Percentiles rank a stretch among this genome's conserved stretches.
Conservation (phyloP, 2,797 vertebrate genomes). For the Dipus sagitta region DNA sequence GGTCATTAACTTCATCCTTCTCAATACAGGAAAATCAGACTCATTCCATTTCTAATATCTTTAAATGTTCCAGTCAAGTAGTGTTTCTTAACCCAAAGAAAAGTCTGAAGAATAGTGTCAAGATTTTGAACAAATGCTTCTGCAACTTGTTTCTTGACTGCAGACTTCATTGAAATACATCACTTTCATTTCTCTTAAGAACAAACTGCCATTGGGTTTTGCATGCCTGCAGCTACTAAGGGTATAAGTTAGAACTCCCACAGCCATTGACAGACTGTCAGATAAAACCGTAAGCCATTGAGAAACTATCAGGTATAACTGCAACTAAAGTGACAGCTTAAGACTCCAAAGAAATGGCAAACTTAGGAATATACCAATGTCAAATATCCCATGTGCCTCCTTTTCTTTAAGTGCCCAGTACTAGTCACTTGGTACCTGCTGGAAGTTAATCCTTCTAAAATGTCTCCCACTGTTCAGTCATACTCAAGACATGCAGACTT, state of each 20-base stretch:
- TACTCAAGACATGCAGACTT: background rate
- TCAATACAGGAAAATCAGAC: background rate
- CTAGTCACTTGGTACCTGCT: background rate
- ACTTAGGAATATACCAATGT: background rate
- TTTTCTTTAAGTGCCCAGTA: background rate
- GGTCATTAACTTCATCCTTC: background rate
- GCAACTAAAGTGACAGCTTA: background rate
- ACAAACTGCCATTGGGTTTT: background rate
- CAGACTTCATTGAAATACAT: background rate
- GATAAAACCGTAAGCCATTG: background rate
- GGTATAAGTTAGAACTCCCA: background rate
- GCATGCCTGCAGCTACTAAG: background rate
- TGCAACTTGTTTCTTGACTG: background rate
- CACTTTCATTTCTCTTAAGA: background rate
- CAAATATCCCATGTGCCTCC: background rate
- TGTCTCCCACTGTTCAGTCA: background rate
- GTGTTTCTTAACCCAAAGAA: background rate
- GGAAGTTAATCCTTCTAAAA: background rate
- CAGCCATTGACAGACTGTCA: background rate
- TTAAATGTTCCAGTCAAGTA: background rate
- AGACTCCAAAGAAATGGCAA: background rate
- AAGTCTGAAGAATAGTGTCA: background rate
- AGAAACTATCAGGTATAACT: background rate
- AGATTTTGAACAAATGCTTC: background rate
- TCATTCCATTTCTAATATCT: background rate